Evolutionary conservation across 1,140 invertebrate species (phyloP), one percentile per base, ranked within the genome.

Genomic region (Lasioglossum baleicum): DNA sequence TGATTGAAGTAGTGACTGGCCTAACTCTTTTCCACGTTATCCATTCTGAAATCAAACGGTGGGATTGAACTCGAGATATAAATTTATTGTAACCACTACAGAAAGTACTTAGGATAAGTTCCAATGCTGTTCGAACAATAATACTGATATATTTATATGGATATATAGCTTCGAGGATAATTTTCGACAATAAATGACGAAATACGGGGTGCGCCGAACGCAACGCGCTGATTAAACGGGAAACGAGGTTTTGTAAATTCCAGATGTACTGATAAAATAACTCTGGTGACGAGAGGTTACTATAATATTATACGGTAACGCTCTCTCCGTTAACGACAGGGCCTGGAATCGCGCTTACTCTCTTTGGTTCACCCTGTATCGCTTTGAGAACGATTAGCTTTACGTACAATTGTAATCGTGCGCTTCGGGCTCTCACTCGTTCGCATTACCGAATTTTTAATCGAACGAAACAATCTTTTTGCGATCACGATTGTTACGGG

Each of bases 111-210:
- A 93, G 90, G 88, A 89, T 93, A 92, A 92, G 91, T 88, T 91
- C 84, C 86, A 89, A 93, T 93, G 92, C 92, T 93, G 92, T 93
- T 93, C 92, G 92, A 92, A 93, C 92, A 93, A 93, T 93, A 93
- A 93, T 92, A 90, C 86, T 88, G 89, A 92, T 89, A 91, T 90
- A 91, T 90, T 91, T 88, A 90, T 82, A 84, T 73, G 88, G 56
- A 90, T 70, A 65, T 87, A 91, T 88, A 88, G 82, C 75, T 86
- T 81, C 86, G 88, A 84, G 89, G 88, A 90, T 90, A 90, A 90
- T 88, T 88, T 80, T 86, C 68, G 90, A 92, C 89, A 91, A 92
- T 92, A 91, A 91, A 84, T 73, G 70, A 65, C 22, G 64, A 77
- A 65, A 63, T 40, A 78, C 64, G 53, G 76, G 81, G 65, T 76